Evolutionary conservation across 2,113 vertebrate genomes (phyloP), one percentile per base, ranked within the genome.

Genomic region (Ochotona princeps): DNA sequence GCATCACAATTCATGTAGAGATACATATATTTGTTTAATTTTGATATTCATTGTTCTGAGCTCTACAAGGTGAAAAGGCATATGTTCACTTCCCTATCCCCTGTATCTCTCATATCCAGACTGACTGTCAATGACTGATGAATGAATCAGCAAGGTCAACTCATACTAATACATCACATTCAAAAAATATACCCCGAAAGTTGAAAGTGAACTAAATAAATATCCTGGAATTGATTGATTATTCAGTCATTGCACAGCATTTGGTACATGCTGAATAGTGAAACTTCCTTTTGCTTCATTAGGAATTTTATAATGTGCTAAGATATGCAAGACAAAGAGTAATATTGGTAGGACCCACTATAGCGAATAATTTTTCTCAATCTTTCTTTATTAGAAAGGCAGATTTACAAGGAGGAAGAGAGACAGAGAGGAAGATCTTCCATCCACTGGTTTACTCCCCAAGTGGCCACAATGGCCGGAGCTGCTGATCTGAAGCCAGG

Each of bases 41-140:
- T 30, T 75, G n/a, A 20, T 87, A 69, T 70, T 32, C 49, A 49
- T 83, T 66, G 79, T 38, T 73, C 57, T 65, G 65, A 85, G 63
- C 30, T 63, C 38, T 38, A 57, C 17, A n/a, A 85, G 35, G 57
- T 32, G 63, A 83, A 26, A 66, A 69, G 32, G 18, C 28, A 57
- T 35, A 79, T 63, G 30, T 70, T 89, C 38, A 83, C 51, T n/a
- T 83, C 57, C 63, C 35, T 51, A 63, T 51, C 63, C 69, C 51
- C 57, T 70, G 51, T 51, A 63, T 51, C 63, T 76, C 51, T 89
- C 65, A 70, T 63, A 78, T 17, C n/a, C 51, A 83, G 35, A 60
- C 60, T 78, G 63, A 63, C 70, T 38, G 83, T 83, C 89, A 93
- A 83, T 51, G 3, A 76, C 83, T 70, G n/a, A n/a, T 78, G 72